Conservation (phyloP, 2,888 invertebrate species). For the Leuctra nigra region DNA sequence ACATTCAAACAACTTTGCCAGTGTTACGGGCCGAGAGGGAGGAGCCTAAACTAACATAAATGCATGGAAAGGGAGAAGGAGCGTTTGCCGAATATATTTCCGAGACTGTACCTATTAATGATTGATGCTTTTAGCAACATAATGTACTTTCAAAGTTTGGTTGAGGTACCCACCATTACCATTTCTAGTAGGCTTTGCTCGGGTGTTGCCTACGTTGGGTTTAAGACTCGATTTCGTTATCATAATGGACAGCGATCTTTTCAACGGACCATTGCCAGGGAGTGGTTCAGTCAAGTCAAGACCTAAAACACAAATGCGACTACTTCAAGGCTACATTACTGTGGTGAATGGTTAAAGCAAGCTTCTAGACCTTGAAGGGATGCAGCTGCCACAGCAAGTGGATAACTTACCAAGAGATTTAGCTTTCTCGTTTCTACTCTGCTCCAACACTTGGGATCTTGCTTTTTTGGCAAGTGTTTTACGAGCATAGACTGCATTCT, state of each 20-base stretch:
- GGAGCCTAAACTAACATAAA: too few species aligned
- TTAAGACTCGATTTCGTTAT: constrained; percentile 28
- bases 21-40: too few species aligned
- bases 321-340: too few species aligned
- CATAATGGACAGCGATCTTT: constrained; percentile 29
- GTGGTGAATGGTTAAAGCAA: too few species aligned
- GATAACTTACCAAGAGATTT: constrained; percentile 25
- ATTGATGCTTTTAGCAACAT: too few species aligned
- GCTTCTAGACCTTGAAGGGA: too few species aligned
- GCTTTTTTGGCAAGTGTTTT: constrained; percentile 28
- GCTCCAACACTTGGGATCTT: constrained; percentile 24
- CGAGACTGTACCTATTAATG: too few species aligned
- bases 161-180: constrained; percentile 26
- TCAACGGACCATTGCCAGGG: constrained; percentile 24
- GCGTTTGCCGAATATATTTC: too few species aligned
- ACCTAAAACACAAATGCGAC: constrained; percentile 27
- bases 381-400: too few species aligned
- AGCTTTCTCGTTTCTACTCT: constrained; percentile 27
- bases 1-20: too few species aligned
- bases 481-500: constrained; percentile 29
- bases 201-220: constrained; percentile 22
- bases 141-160: not conserved
- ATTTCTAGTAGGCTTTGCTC: constrained; percentile 21
- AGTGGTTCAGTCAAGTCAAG: constrained; percentile 23
- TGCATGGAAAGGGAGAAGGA: too few species aligned